Conservation (phyloP, 2,797 vertebrate species). For the Aldrovandia affinis region DNA sequence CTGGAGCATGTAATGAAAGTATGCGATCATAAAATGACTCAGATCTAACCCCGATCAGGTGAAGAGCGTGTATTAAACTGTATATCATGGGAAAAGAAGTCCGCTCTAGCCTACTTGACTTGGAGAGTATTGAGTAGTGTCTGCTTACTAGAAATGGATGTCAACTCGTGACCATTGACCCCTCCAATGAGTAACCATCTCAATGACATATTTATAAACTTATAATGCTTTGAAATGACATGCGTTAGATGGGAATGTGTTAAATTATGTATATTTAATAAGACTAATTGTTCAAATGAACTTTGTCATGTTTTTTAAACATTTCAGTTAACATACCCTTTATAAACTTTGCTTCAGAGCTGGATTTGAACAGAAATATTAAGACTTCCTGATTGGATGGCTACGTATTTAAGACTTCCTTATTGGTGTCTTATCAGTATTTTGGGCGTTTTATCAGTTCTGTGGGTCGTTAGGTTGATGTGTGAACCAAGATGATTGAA, state of each 20-base stretch:
- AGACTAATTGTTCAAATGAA: background rate
- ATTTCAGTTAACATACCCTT: conserved; percentile 1
- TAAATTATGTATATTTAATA: conserved; percentile 7
- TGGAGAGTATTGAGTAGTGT: background rate
- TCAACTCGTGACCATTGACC: background rate
- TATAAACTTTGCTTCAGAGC: conserved; percentile 2
- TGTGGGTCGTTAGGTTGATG: background rate
- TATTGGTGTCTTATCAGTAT: background rate
- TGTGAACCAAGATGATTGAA: conserved; percentile 9
- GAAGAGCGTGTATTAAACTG: background rate
- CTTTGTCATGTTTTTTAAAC: background rate
- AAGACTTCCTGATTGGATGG: background rate
- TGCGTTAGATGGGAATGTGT: background rate
- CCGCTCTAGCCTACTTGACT: background rate
- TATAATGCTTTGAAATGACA: background rate
- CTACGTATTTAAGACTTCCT: background rate
- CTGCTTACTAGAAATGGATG: background rate
- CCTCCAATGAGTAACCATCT: conserved; percentile 7
- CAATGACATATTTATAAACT: background rate
- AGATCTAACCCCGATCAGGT: background rate
- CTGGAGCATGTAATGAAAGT: background rate
- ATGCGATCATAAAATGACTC: background rate
- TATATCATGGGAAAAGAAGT: background rate
- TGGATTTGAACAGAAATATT: background rate
- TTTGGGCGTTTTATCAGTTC: background rate